Conservation (phyloP, 2,113 vertebrate species). For the Pavo muticus region DNA sequence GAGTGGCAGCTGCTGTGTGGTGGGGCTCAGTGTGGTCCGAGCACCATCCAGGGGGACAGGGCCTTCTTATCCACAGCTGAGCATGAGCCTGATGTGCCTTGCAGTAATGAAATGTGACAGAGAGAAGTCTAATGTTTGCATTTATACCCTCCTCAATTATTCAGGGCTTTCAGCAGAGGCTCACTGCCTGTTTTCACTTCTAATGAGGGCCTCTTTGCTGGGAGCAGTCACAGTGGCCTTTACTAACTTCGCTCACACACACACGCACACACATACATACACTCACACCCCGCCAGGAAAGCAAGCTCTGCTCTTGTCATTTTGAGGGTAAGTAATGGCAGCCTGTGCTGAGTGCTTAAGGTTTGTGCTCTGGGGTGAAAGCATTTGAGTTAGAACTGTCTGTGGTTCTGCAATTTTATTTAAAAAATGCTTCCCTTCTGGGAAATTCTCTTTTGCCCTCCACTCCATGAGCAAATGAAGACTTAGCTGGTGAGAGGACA, state of each 20-base stretch:
- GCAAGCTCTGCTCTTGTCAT: background rate
- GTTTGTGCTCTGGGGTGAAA: background rate
- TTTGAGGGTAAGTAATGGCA: constrained; percentile 6
- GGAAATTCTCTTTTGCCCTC: background rate
- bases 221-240: background rate
- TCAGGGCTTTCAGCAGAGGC: constrained; percentile 42
- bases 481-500: background rate
- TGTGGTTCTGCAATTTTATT: background rate
- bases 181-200: background rate
- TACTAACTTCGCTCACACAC: background rate
- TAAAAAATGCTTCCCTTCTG: background rate
- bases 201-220: constrained; percentile 32
- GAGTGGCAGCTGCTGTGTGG: background rate
- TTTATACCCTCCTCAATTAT: constrained; percentile 52
- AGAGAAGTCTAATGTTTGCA: constrained; percentile 23
- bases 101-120: constrained; percentile 16
- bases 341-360: background rate
- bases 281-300: background rate
- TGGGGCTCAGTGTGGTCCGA: background rate
- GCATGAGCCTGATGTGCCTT: background rate
- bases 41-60: background rate
- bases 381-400: background rate
- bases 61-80: background rate
- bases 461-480: background rate
- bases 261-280: accelerated